These are phyloP conservation scores for Cliona cf. orientalis DNA, from an alignment of 37 sponge, comb jelly and placozoan species.

Conservation along the genomic window DNA sequence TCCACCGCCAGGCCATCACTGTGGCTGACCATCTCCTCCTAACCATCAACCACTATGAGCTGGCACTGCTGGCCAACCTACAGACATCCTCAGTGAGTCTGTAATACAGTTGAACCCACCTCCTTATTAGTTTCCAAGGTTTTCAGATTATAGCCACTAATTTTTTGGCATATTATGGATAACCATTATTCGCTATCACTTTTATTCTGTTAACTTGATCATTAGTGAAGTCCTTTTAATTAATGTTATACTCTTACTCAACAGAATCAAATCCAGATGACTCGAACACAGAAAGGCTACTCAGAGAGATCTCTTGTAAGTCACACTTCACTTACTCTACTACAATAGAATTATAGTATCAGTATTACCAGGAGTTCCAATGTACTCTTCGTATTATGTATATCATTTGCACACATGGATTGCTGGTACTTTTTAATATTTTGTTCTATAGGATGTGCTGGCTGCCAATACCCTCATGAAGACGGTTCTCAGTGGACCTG, in stretches of 20 bases:
- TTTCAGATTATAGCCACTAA: background rate
- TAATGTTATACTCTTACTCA: too few relatives aligned
- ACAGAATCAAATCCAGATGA: background rate
- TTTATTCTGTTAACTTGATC: too few relatives aligned
- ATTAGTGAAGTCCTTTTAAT: too few relatives aligned
- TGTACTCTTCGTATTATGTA: slow-evolving; percentile 14
- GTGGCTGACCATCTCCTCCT: slow-evolving; percentile 54
- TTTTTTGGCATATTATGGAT: background rate
- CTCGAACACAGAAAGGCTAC: slow-evolving; percentile 53
- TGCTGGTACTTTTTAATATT: too few relatives aligned
- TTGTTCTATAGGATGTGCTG: slow-evolving; percentile 66
- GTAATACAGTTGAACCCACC: background rate
- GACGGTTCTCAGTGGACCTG: slow-evolving; percentile 84
- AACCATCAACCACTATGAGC: slow-evolving; percentile 69
- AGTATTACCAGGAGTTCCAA: too few relatives aligned
- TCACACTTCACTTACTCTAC: too few relatives aligned
- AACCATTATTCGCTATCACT: too few relatives aligned
- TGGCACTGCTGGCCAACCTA: slow-evolving; percentile 33
- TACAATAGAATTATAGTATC: too few relatives aligned
- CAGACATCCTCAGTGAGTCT: slow-evolving; percentile 28
- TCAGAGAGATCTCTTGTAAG: slow-evolving; percentile 72
- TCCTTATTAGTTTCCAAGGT: background rate
- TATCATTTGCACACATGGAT: background rate
- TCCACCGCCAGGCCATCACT: slow-evolving; percentile 60
- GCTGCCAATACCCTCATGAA: slow-evolving; percentile 74